phyloP scores from a whole-genome alignment of 2,888 invertebrate genomes.

The Neria commutata region DNA sequence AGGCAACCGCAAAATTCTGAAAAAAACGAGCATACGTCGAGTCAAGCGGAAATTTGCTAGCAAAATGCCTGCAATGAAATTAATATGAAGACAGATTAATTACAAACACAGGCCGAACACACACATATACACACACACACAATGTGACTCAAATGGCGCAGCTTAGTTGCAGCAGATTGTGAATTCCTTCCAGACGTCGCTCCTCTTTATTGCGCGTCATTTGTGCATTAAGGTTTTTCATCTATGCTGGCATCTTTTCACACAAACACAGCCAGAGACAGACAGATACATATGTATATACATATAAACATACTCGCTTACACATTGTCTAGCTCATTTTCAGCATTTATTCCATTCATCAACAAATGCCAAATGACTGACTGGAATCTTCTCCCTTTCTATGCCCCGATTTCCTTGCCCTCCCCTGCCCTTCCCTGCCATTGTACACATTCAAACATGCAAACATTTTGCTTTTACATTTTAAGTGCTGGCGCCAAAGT shows the following conservation, averaged over 20 bases:
- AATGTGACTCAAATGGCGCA: no score
- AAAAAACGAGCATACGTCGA: not conserved
- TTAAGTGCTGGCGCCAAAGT: slow-evolving; percentile 45
- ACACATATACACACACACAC: not conserved
- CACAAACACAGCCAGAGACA: no score
- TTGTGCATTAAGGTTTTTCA: not conserved
- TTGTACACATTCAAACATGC: not conserved
- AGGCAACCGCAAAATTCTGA: slow-evolving; percentile 8
- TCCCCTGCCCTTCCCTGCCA: not conserved
- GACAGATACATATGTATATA: no score
- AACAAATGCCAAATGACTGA: slow-evolving; percentile 26
- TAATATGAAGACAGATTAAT: slow-evolving; percentile 12
- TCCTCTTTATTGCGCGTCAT: no score
- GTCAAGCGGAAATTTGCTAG: not conserved
- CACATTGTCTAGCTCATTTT: not conserved
- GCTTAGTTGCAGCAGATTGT: no score
- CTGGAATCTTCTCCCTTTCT: slow-evolving; percentile 31
- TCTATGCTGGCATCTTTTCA: not conserved
- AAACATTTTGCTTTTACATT: slow-evolving; percentile 16
- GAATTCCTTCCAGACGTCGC: no score
- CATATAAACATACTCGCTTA: no score
- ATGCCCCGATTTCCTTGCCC: no score
- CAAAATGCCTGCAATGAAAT: slow-evolving; percentile 12
- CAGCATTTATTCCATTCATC: not conserved
- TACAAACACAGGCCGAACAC: not conserved